These are phyloP conservation scores for Amia ocellicauda DNA, from an alignment of 2,113 vertebrate genomes.

Conservation along the genomic window DNA sequence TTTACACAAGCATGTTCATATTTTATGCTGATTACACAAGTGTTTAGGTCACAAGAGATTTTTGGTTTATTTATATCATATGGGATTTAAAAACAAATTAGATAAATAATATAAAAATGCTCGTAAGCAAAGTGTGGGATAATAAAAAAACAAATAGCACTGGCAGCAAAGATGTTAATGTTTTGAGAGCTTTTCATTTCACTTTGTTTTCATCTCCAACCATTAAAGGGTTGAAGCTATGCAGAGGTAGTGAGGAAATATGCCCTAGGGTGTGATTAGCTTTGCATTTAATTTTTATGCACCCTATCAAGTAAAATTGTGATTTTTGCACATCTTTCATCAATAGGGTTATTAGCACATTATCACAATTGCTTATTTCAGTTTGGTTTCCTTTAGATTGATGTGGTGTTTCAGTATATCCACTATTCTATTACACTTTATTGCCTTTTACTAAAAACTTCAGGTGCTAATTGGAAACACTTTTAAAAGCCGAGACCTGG, in stretches of 20 bases:
- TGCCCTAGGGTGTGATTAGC: conserved; percentile 1
- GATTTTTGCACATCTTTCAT: neutral
- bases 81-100: too few relatives aligned
- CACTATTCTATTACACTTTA: conserved; percentile 1
- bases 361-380: neutral
- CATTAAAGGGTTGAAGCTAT: neutral
- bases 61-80: too few relatives aligned
- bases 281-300: neutral
- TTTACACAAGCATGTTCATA: too few relatives aligned
- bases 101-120: too few relatives aligned
- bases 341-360: neutral
- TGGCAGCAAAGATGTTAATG: too few relatives aligned
- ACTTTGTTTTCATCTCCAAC: neutral
- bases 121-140: too few relatives aligned
- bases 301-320: neutral
- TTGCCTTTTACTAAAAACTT: neutral
- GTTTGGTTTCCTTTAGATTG: neutral
- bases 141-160: too few relatives aligned
- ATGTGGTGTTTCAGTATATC: neutral
- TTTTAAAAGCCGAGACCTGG: neutral
- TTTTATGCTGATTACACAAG: too few relatives aligned
- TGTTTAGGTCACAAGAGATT: too few relatives aligned
- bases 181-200: too few relatives aligned
- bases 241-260: conserved; percentile 30
- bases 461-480: neutral